Conservation (phyloP, 2,797 vertebrate genomes). For the Carapus acus region DNA sequence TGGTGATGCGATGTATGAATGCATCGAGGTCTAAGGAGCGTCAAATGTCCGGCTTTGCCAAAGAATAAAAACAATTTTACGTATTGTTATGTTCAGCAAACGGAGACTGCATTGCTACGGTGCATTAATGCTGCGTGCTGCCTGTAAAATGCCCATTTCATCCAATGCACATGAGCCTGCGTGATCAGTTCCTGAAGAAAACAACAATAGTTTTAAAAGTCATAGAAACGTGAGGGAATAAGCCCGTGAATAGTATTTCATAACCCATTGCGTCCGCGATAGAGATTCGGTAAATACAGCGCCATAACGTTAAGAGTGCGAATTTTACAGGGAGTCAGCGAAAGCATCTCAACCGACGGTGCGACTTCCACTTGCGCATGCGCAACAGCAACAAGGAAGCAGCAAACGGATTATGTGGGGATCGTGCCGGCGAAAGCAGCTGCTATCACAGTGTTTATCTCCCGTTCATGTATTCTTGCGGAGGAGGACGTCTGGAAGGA, state of each 20-base stretch:
- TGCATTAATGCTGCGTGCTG: too few relatives aligned
- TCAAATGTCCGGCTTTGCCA: background rate
- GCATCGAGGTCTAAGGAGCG: background rate
- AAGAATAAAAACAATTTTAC: background rate
- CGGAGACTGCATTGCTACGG: too few relatives aligned
- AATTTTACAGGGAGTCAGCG: background rate
- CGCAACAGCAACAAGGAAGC: slow-evolving; percentile 62
- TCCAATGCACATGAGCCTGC: too few relatives aligned
- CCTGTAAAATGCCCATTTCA: too few relatives aligned
- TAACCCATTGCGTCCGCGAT: too few relatives aligned
- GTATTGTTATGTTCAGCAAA: too few relatives aligned
- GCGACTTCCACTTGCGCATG: slow-evolving; percentile 44
- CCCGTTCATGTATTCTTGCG: background rate
- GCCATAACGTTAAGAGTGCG: too few relatives aligned
- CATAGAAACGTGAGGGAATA: too few relatives aligned
- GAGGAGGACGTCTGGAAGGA: slow-evolving; percentile 26
- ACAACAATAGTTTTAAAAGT: too few relatives aligned
- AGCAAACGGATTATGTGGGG: slow-evolving; percentile 56
- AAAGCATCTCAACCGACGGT: slow-evolving; percentile 34
- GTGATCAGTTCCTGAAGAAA: too few relatives aligned
- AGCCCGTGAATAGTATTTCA: too few relatives aligned
- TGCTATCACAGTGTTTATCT: slow-evolving; percentile 6
- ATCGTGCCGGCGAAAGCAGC: slow-evolving; percentile 22
- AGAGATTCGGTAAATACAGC: too few relatives aligned
- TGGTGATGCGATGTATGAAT: slow-evolving; percentile 22